A percentile compares a stretch with the other conserved stretches of the same genome.
phyloP scores from a whole-genome alignment of 2,113 vertebrate genomes.

The Ploceus nigricollis region DNA sequence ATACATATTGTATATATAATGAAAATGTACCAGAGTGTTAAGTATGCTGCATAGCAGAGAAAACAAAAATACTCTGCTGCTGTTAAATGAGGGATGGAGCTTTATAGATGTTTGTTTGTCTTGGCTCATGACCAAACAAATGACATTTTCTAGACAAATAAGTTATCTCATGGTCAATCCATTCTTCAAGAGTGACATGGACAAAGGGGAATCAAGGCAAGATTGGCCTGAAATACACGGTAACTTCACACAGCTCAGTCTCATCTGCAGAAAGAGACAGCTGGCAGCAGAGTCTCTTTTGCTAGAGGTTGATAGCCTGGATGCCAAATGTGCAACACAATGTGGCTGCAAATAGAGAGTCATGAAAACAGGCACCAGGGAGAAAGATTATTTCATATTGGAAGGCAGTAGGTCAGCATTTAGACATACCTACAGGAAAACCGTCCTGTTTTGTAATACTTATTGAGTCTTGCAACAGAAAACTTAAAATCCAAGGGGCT shows the following conservation, averaged over 20 bases:
- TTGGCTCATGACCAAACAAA: not conserved
- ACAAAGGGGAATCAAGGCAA: not conserved
- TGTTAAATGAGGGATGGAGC: not conserved
- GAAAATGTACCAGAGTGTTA: not conserved
- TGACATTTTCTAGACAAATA: not conserved
- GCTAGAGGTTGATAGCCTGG: not conserved
- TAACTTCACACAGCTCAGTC: not conserved
- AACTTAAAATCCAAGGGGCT: not conserved
- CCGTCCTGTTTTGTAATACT: rapidly evolving
- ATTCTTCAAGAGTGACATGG: not conserved
- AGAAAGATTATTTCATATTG: not conserved
- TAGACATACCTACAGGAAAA: not conserved
- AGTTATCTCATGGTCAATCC: not conserved
- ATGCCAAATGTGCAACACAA: not conserved
- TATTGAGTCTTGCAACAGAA: not conserved
- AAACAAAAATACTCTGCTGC: not conserved
- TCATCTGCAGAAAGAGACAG: not conserved
- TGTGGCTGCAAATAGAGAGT: not conserved
- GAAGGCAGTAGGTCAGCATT: not conserved
- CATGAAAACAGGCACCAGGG: not conserved
- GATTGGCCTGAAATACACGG: rapidly evolving
- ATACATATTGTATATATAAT: not conserved
- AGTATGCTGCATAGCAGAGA: not conserved
- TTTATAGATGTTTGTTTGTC: not conserved
- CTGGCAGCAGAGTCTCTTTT: not conserved